phyloP scores from a whole-genome alignment of 2,888 invertebrate genomes.

The Trypoxylon attenuatum region DNA sequence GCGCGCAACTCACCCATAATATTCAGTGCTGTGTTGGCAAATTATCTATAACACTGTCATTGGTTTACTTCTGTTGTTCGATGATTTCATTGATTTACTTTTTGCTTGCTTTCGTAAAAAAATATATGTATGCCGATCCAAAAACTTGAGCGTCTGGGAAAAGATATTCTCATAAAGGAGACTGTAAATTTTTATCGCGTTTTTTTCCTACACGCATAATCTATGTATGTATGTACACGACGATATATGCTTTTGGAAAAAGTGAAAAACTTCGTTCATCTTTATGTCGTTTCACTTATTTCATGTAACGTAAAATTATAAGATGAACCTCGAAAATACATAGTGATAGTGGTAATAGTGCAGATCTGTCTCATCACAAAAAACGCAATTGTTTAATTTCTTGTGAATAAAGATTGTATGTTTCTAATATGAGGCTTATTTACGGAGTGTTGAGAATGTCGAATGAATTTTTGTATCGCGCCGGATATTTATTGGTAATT shows the following conservation, averaged over 20 bases:
- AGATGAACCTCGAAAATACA: no score
- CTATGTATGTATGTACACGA: background rate
- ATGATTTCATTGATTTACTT: slow-evolving; percentile 14
- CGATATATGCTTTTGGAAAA: slow-evolving; percentile 4
- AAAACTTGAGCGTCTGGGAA: slow-evolving; percentile 28
- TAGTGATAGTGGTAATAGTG: no score
- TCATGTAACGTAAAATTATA: background rate
- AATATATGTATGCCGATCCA: slow-evolving; percentile 27
- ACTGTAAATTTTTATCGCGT: slow-evolving; percentile 40
- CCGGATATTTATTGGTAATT: slow-evolving; percentile 26
- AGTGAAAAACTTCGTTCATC: background rate
- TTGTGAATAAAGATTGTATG: slow-evolving; percentile 11
- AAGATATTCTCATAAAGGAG: slow-evolving; percentile 22
- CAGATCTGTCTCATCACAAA: background rate
- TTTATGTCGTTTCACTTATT: background rate
- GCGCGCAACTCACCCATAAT: no score
- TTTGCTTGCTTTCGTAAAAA: background rate
- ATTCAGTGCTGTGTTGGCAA: slow-evolving; percentile 14
- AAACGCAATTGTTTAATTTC: slow-evolving; percentile 5
- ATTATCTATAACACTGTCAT: slow-evolving; percentile 9
- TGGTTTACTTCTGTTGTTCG: slow-evolving; percentile 1
- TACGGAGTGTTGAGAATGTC: slow-evolving; percentile 21
- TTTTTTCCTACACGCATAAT: slow-evolving; percentile 5
- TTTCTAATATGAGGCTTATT: slow-evolving; percentile 27
- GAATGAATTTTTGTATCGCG: slow-evolving; percentile 27